A percentile compares a stretch with the other conserved stretches of the same genome.
phyloP scores from a whole-genome alignment of 2,888 invertebrate species.

The Stenolophus ochropezus region DNA sequence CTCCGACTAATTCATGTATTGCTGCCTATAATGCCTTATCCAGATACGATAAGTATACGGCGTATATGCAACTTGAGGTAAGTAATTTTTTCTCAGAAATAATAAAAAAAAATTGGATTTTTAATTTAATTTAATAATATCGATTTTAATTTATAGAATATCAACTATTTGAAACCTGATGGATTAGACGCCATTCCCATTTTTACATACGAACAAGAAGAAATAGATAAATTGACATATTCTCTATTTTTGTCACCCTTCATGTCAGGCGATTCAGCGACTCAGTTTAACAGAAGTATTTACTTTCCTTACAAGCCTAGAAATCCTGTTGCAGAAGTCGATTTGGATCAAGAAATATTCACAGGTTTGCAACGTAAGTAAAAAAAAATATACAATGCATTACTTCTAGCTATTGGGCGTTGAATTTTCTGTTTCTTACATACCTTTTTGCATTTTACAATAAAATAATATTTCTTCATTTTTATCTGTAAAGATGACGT shows the following conservation, averaged over 20 bases:
- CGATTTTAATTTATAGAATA: not conserved
- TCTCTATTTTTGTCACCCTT: not conserved
- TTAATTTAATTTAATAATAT: not conserved
- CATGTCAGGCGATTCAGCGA: not conserved
- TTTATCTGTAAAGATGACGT: no score
- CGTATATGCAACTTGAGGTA: not conserved
- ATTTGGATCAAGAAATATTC: not conserved
- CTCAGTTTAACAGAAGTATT: not conserved
- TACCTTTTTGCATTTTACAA: no score
- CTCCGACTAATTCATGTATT: conserved; percentile 30
- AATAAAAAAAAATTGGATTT: not conserved
- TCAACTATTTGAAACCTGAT: not conserved
- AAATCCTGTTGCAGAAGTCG: conserved; percentile 10
- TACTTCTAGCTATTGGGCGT: no score
- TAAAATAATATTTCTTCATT: no score
- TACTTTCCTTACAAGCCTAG: not conserved
- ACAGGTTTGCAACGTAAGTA: conserved; percentile 16
- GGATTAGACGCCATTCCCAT: not conserved
- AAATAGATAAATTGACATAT: not conserved
- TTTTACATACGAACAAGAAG: not conserved
- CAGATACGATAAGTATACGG: not conserved
- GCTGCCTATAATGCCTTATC: not conserved
- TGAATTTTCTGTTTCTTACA: no score
- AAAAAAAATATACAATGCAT: not conserved
- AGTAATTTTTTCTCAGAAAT: not conserved